Evolutionary conservation across 2,113 vertebrate species (phyloP), one percentile per base, ranked within the genome.

Genomic region (Boleophthalmus pectinirostris): DNA sequence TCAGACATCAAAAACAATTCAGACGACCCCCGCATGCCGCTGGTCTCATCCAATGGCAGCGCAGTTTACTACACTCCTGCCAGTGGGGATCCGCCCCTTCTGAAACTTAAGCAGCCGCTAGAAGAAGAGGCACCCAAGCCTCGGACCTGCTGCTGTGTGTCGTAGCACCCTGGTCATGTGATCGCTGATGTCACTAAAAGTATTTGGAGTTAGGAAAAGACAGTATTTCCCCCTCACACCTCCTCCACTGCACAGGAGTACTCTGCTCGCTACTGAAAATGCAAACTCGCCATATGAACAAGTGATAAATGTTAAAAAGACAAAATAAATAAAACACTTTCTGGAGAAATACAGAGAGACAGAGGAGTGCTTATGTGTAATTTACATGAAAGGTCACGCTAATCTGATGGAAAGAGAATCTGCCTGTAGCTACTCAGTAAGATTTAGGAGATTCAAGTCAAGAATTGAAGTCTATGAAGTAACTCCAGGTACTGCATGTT

Each of bases 1-100:
- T 81, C 89, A 0, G 95, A 95, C 79, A 86, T 83, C 76, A 92
- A 87, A 5, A 85, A 78, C 87, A 82, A 70, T 0, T 93, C 94
- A 12, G 94, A 95, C 77, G 96, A 97, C 92, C 93, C 95, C 13
- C 94, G 95, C 80, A 91, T 96, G 89, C 96, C 97, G 4, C 92
- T 95, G 9, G 96, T 97, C 77, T 96, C 95, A 78, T 94, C 96
- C 92, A 98, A 97, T 13, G 96, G 97, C 82, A 96, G 90, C 79
- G 93, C 96, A 0, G 94, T 98, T 63, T 98, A 95, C 89, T 97
- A 96, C 92, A 97, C 97, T 0, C 95, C 96, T 20, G 94, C 95
- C 93, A 98, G 96, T 16, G 96, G 97, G 1, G 97, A 99, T 33
- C 96, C 97, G 0, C 97, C 97, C 13, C 95, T 99, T 68, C 86